Percentiles rank a stretch among this genome's conserved stretches.
Evolutionary conservation across 2,113 vertebrate genomes (phyloP).

Genomic region (Aptenodytes patagonicus): DNA sequence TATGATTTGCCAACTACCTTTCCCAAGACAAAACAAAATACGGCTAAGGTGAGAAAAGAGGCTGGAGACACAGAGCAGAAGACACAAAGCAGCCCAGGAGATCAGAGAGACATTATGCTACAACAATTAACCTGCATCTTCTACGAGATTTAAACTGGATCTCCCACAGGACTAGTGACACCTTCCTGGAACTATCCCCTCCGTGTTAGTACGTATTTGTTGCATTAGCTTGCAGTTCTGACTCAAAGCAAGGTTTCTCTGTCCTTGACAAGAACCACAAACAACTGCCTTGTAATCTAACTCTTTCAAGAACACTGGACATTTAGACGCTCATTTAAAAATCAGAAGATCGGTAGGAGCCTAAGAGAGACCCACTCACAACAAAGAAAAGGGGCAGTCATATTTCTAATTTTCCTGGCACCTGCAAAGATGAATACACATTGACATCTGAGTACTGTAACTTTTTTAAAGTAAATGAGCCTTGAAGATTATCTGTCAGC

Average conservation of each 20-base stretch:
- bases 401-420: conserved; percentile 20
- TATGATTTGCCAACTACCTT: not conserved
- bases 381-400: not conserved
- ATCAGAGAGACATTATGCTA: not conserved
- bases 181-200: not conserved
- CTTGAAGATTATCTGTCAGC: conserved; percentile 53
- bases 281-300: not conserved
- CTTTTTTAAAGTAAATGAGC: conserved; percentile 54
- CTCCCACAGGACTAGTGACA: not conserved
- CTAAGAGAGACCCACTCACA: not conserved
- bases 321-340: not conserved
- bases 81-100: not conserved
- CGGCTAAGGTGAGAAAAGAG: not conserved
- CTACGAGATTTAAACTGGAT: not conserved
- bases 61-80: not conserved
- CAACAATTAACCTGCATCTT: not conserved
- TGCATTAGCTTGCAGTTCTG: not conserved
- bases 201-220: not conserved
- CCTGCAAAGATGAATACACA: conserved; percentile 1
- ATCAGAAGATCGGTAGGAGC: not conserved
- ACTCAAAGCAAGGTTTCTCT: not conserved
- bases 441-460: not conserved
- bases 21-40: not conserved
- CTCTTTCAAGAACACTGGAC: not conserved
- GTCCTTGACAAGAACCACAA: not conserved